Percentiles rank a stretch among this genome's conserved stretches.
These are phyloP conservation scores for Pteria penguin DNA, from an alignment of 2,888 invertebrate genomes.

Conservation along the genomic window DNA sequence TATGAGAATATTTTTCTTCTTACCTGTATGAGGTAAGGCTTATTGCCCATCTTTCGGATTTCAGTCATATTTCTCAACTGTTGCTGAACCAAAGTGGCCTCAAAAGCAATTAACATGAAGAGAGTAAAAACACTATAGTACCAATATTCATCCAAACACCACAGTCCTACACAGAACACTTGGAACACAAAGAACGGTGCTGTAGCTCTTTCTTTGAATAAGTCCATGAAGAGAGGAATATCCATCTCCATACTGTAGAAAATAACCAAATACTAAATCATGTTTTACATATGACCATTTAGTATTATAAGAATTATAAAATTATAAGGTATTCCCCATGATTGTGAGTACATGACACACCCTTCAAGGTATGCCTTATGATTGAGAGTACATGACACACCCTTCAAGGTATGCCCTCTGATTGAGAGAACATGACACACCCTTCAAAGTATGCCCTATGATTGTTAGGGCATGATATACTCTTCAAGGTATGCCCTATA, in stretches of 20 bases:
- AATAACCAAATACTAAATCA: constrained; percentile 20
- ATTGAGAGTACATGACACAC: too few relatives aligned
- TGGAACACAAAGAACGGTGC: constrained; percentile 99
- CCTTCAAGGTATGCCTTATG: too few relatives aligned
- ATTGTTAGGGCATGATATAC: too few relatives aligned
- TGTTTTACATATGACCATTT: too few relatives aligned
- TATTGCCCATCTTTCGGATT: constrained; percentile 99
- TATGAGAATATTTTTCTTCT: background rate
- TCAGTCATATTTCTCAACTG: constrained; percentile 98
- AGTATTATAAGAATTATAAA: too few relatives aligned
- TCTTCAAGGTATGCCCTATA: too few relatives aligned
- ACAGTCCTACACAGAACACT: constrained; percentile 98
- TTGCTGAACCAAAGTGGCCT: constrained; percentile 98
- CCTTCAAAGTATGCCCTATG: too few relatives aligned
- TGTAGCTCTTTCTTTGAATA: constrained; percentile 98
- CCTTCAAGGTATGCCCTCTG: too few relatives aligned
- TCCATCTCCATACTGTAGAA: constrained; percentile 86
- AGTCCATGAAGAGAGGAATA: constrained; percentile 96
- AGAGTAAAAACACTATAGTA: constrained; percentile 97
- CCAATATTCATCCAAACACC: constrained; percentile 99
- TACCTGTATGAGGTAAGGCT: constrained; percentile 92
- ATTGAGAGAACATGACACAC: too few relatives aligned
- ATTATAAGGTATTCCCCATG: too few relatives aligned
- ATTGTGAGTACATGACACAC: too few relatives aligned
- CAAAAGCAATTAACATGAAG: constrained; percentile 96